Percentiles rank a stretch among this genome's conserved stretches.
These are phyloP conservation scores for Cheirogaleus medius DNA, from an alignment of 2,113 vertebrate species.

Conservation along the genomic window DNA sequence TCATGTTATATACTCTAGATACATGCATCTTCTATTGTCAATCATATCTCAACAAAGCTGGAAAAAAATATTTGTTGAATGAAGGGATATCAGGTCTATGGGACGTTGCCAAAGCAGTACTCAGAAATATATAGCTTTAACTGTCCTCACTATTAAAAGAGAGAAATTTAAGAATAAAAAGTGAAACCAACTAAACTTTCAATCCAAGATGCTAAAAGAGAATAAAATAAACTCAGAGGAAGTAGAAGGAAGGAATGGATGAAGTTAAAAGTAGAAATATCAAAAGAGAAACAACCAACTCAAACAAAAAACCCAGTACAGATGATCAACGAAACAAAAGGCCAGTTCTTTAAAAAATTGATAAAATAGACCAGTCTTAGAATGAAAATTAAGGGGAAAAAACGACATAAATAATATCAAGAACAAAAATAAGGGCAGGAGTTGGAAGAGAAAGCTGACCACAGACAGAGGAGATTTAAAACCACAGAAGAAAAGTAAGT, in stretches of 20 bases:
- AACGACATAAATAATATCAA: not conserved
- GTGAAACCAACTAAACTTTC: not conserved
- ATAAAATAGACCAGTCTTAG: not conserved
- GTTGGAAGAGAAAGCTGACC: not conserved
- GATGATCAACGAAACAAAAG: constrained; percentile 14
- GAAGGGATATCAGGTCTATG: not conserved
- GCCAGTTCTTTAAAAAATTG: not conserved
- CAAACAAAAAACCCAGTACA: not conserved
- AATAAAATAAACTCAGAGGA: not conserved
- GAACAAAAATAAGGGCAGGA: not conserved
- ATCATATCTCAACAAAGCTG: not conserved
- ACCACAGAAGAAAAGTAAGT: not conserved
- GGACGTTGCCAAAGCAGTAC: not conserved
- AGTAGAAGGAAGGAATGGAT: not conserved
- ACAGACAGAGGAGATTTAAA: not conserved
- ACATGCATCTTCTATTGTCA: not conserved
- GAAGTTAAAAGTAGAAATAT: not conserved
- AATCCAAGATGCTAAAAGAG: not conserved
- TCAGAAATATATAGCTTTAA: not conserved
- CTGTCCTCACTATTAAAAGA: not conserved
- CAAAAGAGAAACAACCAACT: not conserved
- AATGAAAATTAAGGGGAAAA: not conserved
- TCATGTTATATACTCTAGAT: not conserved
- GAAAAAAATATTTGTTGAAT: not conserved
- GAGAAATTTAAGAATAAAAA: not conserved